A percentile compares a stretch with the other conserved stretches of the same genome.
phyloP scores from a whole-genome alignment of 2,113 vertebrate genomes.

The Cepphus grylle region DNA sequence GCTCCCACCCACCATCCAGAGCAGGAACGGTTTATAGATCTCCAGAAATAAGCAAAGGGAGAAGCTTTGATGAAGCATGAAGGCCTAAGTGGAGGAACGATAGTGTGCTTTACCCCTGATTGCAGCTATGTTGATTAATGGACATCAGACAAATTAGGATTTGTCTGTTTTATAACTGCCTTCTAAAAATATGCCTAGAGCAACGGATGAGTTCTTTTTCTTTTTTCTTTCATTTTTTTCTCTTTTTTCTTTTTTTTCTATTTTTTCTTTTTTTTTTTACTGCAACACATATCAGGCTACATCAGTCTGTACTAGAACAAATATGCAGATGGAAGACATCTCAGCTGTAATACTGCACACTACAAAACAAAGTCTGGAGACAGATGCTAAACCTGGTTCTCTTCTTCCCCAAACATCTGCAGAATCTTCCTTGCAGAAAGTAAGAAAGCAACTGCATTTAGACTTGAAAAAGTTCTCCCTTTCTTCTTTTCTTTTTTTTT shows the following conservation, averaged over 20 bases:
- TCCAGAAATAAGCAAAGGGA: neutral
- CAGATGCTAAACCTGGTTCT: neutral
- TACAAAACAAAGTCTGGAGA: neutral
- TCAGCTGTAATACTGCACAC: neutral
- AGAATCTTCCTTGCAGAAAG: neutral
- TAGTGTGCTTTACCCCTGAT: neutral
- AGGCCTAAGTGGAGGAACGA: neutral
- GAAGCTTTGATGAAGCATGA: neutral
- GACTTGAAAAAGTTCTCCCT: neutral
- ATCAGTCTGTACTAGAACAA: neutral
- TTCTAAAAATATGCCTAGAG: neutral
- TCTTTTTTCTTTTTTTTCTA: neutral
- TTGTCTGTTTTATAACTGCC: neutral
- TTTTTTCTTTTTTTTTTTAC: neutral
- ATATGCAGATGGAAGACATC: neutral
- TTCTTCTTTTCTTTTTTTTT: neutral
- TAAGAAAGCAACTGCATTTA: neutral
- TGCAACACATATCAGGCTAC: neutral
- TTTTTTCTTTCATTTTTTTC: neutral
- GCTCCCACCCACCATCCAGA: neutral
- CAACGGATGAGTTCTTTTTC: neutral
- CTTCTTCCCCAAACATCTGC: neutral
- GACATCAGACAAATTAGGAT: neutral
- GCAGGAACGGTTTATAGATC: neutral
- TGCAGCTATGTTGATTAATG: neutral